Evolutionary conservation across 2,797 vertebrate species (phyloP), one percentile per base, ranked within the genome.

Genomic region (Peromyscus eremicus): DNA sequence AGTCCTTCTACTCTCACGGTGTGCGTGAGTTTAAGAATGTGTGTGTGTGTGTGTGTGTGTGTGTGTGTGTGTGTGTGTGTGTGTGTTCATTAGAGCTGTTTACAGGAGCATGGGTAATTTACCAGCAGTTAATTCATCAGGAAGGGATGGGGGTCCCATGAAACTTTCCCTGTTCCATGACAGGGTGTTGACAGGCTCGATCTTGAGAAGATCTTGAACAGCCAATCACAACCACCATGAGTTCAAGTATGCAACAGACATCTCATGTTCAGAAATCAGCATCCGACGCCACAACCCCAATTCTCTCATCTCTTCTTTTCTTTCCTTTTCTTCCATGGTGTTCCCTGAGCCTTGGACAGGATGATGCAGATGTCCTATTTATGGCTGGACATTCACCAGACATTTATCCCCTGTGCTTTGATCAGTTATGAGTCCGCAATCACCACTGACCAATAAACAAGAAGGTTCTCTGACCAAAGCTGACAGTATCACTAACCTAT

Each of bases 261-360:
- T 6, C 11, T 21, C 16, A 46, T 49, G 40, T 34, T 21, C 11
- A 13, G 40, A 84, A 64, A 32, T 49, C 19, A 85, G 17, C 23
- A 32, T 49, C 17, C 27, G 2, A 64, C 0, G 0, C 16, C 40
- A 32, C 16, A 32, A 40, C 17, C 62, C 0, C 5, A 81, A 25
- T 37, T 60, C 55, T 57, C 12, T 21, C 62, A 13, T 49, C 62
- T 68, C 32, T 68, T 32, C 43, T 62, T 68, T 46, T 46, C 17
- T 68, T n/a, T 46, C 40, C 43, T 5, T 27, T 49, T 49, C 43
- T 77, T 77, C 27, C 75, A 46, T 46, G 75, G 27, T 49, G 5
- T 77, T 43, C 71, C 43, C 62, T 25, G 64, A 70, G 21, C 34
- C 64, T 70, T 70, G 46, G 21, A 49, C 17, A n/a, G 34, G 21